phyloP scores from a whole-genome alignment of 2,113 vertebrate genomes.

The Diadophis punctatus region DNA sequence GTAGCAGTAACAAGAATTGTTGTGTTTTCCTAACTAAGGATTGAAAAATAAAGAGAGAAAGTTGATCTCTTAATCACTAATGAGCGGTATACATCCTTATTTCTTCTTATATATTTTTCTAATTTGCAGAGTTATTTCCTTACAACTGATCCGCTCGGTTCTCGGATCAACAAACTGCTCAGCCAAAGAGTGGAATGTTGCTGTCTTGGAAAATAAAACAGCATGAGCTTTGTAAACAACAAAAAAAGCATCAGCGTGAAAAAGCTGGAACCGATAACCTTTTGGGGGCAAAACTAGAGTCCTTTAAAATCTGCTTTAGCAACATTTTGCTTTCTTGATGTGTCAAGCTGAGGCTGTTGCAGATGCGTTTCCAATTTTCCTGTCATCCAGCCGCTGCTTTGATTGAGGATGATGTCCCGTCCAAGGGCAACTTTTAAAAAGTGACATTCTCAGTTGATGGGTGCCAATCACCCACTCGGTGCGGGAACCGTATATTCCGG shows the following conservation, averaged over 20 bases:
- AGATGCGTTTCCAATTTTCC: background rate
- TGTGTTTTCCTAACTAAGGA: background rate
- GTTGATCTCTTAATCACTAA: background rate
- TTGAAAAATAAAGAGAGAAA: background rate
- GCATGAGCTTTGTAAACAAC: background rate
- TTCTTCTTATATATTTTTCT: background rate
- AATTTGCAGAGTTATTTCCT: background rate
- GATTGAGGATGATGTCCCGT: conserved; percentile 2
- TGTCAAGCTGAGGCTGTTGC: background rate
- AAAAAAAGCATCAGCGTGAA: background rate
- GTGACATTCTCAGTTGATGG: background rate
- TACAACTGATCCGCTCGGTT: background rate
- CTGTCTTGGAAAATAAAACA: background rate
- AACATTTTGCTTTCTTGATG: background rate
- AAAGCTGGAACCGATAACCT: background rate
- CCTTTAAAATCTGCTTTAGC: background rate
- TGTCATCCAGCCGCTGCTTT: conserved; percentile 1
- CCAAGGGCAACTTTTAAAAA: conserved; percentile 10
- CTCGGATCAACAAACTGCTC: background rate
- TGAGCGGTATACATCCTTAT: background rate
- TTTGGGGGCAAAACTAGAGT: background rate
- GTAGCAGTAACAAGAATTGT: background rate
- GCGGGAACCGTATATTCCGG: background rate
- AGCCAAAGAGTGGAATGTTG: background rate
- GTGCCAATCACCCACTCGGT: background rate